Evolutionary conservation across 2,113 vertebrate species (phyloP), one percentile per base, ranked within the genome.

Genomic region (Oxygymnocypris stewartii): DNA sequence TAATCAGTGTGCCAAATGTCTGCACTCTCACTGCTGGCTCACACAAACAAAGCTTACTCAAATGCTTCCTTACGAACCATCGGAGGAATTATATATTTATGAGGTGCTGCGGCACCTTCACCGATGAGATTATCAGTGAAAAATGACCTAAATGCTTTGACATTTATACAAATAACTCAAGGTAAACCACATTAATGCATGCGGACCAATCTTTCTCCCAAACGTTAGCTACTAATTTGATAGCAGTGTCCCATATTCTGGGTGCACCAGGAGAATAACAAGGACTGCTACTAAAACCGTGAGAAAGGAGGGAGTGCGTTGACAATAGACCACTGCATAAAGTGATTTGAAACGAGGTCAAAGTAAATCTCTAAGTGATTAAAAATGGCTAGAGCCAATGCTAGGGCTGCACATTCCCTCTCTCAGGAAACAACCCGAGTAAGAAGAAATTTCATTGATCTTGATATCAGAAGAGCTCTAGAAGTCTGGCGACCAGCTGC

Each of bases 321-420:
- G 89, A 79, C 87, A 90, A 44, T 35, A 69, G 85, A 57, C 74
- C 18, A 67, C 57, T 76, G 67, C 61, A 82, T 42, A 23, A 59
- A 79, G 81, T 28, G 87, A 84, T 92, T 90, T 92, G 88, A 94
- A 89, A 89, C 83, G 7, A 28, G 28, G 90, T 91, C 92, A 92
- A 88, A 92, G 86, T 92, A 90, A 90, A 93, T 89, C 80, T 87
- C 86, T 13, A 51, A 90, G 85, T 92, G 89, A 94, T 93, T 91
- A 90, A 91, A 90, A 89, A 42, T 63, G 23, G 25, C 76, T 81
- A 81, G 83, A 84, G 88, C 85, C 77, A 85, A 89, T 75, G 86
- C 82, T 88, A 90, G 87, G 82, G 84, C 65, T 82, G 84, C 84
- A 79, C 85, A 87, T 90, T 88, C 74, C 82, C 75, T 89, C 87